Conservation (phyloP, 2,113 vertebrate species). For the Loxodonta africana region DNA sequence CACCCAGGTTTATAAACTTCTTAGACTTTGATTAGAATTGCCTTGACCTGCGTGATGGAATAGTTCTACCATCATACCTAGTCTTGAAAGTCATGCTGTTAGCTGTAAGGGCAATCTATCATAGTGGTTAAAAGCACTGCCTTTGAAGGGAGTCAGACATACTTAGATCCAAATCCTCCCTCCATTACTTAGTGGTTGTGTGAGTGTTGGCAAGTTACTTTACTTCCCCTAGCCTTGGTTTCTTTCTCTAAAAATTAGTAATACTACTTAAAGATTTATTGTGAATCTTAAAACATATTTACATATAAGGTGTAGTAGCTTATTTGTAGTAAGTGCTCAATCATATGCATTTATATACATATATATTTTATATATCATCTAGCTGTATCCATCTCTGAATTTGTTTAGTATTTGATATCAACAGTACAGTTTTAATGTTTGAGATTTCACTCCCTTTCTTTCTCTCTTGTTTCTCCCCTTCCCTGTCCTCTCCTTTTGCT, state of each 20-base stretch:
- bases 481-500: not conserved
- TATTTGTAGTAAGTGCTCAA: not conserved
- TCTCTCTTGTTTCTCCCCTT: no score
- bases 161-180: not conserved
- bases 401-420: not conserved
- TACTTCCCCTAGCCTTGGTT: not conserved
- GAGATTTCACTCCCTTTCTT: not conserved
- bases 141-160: conserved; percentile 14
- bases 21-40: not conserved
- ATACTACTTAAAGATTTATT: not conserved
- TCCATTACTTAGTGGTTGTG: not conserved
- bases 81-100: not conserved
- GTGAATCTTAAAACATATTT: not conserved
- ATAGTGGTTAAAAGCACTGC: not conserved
- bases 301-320: not conserved
- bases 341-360: not conserved
- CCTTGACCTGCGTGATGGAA: not conserved
- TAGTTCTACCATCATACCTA: not conserved
- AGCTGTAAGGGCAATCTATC: not conserved
- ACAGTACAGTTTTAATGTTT: not conserved
- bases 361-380: not conserved
- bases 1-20: not conserved
- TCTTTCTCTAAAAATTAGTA: not conserved
- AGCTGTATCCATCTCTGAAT: not conserved
- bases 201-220: not conserved